These are phyloP conservation scores for Polietes domitor DNA, from an alignment of 2,888 invertebrate species.

Conservation along the genomic window DNA sequence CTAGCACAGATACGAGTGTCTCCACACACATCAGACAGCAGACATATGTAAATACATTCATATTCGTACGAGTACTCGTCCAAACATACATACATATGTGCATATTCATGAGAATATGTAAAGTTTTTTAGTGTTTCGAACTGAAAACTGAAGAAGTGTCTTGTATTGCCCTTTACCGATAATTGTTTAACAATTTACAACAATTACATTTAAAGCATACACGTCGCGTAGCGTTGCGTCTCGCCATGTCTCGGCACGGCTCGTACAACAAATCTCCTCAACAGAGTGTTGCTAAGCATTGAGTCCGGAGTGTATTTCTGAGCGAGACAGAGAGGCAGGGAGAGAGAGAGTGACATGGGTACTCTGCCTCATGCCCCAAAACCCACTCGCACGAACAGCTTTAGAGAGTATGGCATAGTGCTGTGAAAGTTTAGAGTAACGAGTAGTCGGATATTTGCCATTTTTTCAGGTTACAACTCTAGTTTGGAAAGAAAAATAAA, in stretches of 20 bases:
- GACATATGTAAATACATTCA: constrained; percentile 2
- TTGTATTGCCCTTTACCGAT: constrained; percentile 49
- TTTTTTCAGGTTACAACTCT: too few relatives aligned
- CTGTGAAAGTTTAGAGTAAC: too few relatives aligned
- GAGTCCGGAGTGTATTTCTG: background rate
- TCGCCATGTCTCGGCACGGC: background rate
- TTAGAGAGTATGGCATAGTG: too few relatives aligned
- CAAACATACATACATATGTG: background rate
- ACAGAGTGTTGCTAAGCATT: constrained; percentile 26
- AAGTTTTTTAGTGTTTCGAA: constrained; percentile 6
- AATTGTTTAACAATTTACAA: constrained; percentile 57
- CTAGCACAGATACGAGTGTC: background rate
- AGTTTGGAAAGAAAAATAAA: too few relatives aligned
- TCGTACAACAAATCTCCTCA: background rate
- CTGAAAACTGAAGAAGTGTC: background rate
- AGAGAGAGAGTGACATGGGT: background rate
- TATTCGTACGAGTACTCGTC: background rate
- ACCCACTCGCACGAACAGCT: too few relatives aligned
- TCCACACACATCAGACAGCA: background rate
- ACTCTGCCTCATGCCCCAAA: too few relatives aligned
- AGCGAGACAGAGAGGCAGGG: background rate
- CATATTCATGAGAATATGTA: background rate
- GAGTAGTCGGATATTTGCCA: background rate
- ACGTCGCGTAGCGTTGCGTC: background rate
- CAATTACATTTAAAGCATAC: constrained; percentile 40